Evolutionary conservation across 2,113 vertebrate genomes (phyloP), one percentile per base, ranked within the genome.

Genomic region (Mesembrinibis cayennensis): DNA sequence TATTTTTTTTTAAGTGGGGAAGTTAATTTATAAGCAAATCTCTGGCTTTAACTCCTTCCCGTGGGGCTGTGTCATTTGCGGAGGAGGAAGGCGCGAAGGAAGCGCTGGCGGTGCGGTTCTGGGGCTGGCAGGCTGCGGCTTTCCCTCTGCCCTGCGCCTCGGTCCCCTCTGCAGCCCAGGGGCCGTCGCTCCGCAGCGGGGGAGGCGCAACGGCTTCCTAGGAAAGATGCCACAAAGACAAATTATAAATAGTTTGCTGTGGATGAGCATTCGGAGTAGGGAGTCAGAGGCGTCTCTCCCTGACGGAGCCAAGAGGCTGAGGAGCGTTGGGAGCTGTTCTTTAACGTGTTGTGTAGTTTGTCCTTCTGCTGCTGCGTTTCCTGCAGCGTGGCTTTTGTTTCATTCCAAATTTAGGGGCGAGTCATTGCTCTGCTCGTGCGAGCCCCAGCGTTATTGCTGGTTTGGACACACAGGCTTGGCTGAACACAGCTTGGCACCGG

Each of bases 261-360:
- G 77, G 38, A 6, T 12, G 42, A 40, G 18, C 3, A 0, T 16
- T 16, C 0, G 4, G 42, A n/a, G 32, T 0, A 17, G 34, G 74
- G 63, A 58, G 36, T 38, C 44, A 2, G 38, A 7, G 63, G 11
- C 13, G 0, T 26, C 71, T 61, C 36, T 53, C 34, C 49, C 11
- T 15, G 9, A 12, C 0, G 12, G 71, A 59, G 44, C 44, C 44
- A 6, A 16, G 30, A 30, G 83, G 42, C 71, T 0, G 1, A 53
- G 55, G 42, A 26, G 45, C 2, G 2, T 2, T 7, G 42, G 69
- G 62, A 40, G 30, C 32, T 3, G 5, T 11, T 22, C 22, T 23
- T 7, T 8, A 17, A 3, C 1, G 5, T 2, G 7, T 6, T 7
- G 10, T 11, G 76, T 10, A 6, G 20, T 34, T 77, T 26, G 19